Percentiles rank a stretch among this genome's conserved stretches.
phyloP scores from a whole-genome alignment of 2,888 invertebrate species.

The Drosophila leonis region DNA sequence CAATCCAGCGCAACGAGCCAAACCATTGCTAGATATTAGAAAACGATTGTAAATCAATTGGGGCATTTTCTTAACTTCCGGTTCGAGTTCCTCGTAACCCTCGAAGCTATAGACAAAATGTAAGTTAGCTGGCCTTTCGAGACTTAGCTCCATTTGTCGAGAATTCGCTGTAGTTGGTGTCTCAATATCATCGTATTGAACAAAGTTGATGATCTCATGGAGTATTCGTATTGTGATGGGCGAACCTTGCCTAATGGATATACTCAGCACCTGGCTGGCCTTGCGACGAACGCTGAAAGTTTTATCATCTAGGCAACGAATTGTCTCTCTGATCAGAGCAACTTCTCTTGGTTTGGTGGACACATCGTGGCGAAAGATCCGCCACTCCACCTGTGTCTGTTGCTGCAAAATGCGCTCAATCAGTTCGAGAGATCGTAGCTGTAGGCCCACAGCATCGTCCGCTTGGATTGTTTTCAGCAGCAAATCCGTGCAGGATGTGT shows the following conservation, averaged over 20 bases:
- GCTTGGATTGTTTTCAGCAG: slow-evolving; percentile 78
- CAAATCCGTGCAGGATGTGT: slow-evolving; percentile 82
- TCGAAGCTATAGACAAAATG: slow-evolving; percentile 81
- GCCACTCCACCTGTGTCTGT: slow-evolving; percentile 84
- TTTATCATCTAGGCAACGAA: slow-evolving; percentile 78
- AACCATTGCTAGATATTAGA: slow-evolving; percentile 69
- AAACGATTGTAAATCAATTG: slow-evolving; percentile 77
- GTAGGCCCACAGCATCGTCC: slow-evolving; percentile 79
- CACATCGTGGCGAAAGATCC: slow-evolving; percentile 83
- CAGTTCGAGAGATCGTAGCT: slow-evolving; percentile 82
- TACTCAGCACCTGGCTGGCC: slow-evolving; percentile 79
- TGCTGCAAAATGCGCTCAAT: slow-evolving; percentile 79
- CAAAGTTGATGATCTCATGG: slow-evolving; percentile 76
- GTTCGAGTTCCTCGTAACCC: slow-evolving; percentile 75
- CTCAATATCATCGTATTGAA: slow-evolving; percentile 66
- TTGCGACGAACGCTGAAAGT: slow-evolving; percentile 83
- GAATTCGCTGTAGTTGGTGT: slow-evolving; percentile 66
- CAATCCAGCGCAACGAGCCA: slow-evolving; percentile 81
- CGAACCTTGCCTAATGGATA: slow-evolving; percentile 79
- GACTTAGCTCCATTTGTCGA: slow-evolving; percentile 76
- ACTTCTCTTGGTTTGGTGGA: slow-evolving; percentile 84
- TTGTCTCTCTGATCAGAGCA: slow-evolving; percentile 77
- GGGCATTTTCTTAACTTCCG: slow-evolving; percentile 77
- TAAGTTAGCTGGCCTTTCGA: slow-evolving; percentile 67
- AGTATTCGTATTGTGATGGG: slow-evolving; percentile 80